Evolutionary conservation across 2,113 vertebrate species (phyloP).

Genomic region (Semnornis frantzii): DNA sequence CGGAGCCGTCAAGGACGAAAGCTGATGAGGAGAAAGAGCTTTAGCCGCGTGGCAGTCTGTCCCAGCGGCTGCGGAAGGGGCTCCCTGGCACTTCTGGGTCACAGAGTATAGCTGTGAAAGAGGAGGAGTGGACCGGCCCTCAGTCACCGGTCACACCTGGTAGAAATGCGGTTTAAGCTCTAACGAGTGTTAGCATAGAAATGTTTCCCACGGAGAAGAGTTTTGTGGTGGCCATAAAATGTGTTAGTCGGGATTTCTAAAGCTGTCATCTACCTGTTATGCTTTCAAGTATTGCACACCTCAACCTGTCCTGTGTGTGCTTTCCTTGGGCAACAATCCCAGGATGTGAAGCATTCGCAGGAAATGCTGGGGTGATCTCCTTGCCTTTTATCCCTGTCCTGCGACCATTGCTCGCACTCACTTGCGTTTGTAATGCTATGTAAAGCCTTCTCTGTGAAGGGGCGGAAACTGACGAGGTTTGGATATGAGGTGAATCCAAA

Average conservation of each 20-base stretch:
- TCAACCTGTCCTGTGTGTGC: not conserved
- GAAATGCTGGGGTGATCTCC: not conserved
- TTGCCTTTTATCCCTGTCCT: not conserved
- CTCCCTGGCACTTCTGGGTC: not conserved
- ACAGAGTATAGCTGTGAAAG: not conserved
- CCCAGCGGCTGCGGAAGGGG: not conserved
- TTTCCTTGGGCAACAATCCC: not conserved
- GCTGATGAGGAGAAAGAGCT: not conserved
- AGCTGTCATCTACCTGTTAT: not conserved
- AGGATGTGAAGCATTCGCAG: accelerated
- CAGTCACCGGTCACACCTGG: not conserved
- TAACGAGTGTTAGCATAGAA: not conserved
- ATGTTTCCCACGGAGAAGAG: not conserved
- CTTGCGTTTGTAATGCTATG: not conserved
- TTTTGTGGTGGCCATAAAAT: not conserved
- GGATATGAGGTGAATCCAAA: not conserved
- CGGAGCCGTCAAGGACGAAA: accelerated
- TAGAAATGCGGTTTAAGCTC: accelerated
- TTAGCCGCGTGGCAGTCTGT: accelerated
- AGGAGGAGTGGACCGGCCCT: not conserved
- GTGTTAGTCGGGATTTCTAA: accelerated
- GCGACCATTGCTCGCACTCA: too few species aligned
- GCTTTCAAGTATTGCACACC: accelerated
- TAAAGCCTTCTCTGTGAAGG: not conserved
- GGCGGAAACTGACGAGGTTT: not conserved